Percentiles rank a stretch among this genome's conserved stretches.
These are phyloP conservation scores for Archocentrus centrarchus DNA, from an alignment of 2,113 vertebrate species.

Conservation along the genomic window DNA sequence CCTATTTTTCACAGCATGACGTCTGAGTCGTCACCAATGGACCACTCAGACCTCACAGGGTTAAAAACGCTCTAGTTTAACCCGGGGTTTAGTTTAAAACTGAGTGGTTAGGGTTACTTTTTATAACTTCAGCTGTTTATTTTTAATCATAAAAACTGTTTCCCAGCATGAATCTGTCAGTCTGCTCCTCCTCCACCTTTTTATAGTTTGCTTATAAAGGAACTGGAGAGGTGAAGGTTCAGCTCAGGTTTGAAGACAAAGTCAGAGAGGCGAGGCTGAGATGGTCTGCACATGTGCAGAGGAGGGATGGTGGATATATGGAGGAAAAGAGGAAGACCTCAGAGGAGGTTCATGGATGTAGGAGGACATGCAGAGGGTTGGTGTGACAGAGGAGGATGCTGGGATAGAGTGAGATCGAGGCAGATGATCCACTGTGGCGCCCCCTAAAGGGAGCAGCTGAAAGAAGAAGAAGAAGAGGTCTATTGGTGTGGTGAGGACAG, in stretches of 20 bases:
- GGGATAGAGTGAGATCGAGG: too few species aligned
- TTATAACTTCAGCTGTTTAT: too few species aligned
- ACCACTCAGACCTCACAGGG: neutral
- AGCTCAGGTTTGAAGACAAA: neutral
- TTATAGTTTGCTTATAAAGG: accelerated
- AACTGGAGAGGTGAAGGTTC: neutral
- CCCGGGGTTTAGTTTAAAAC: neutral
- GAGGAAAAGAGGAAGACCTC: too few species aligned
- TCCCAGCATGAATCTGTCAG: neutral
- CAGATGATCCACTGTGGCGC: too few species aligned
- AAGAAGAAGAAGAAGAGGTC: neutral
- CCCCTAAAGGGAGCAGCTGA: neutral
- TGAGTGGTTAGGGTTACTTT: neutral
- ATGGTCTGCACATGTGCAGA: neutral
- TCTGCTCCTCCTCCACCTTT: neutral
- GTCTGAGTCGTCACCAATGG: too few species aligned
- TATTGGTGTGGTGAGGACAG: neutral
- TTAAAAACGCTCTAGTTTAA: neutral
- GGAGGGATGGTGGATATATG: too few species aligned
- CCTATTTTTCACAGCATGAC: neutral
- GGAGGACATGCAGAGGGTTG: too few species aligned
- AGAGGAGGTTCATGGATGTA: too few species aligned
- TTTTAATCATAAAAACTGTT: too few species aligned
- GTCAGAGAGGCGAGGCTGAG: neutral
- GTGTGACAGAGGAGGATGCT: too few species aligned